These are phyloP conservation scores for Pollimyrus isidori DNA, from an alignment of 2,113 vertebrate genomes.

Conservation along the genomic window DNA sequence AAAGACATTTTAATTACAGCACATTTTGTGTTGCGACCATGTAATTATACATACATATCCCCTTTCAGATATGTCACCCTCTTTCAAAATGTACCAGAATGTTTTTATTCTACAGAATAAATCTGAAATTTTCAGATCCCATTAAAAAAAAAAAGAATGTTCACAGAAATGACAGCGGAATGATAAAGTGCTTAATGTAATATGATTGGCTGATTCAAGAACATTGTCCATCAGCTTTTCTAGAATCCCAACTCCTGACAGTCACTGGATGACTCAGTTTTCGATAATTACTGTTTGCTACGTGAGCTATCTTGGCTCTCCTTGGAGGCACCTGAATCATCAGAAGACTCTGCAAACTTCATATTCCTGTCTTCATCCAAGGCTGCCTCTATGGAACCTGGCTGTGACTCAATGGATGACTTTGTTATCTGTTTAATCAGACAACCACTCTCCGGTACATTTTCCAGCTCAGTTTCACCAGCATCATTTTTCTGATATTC, in stretches of 20 bases:
- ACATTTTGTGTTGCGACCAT: neutral
- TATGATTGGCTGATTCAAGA: neutral
- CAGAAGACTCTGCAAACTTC: neutral
- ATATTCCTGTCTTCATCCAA: neutral
- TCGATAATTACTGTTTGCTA: neutral
- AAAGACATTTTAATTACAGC: neutral
- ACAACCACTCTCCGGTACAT: neutral
- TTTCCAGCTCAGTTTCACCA: neutral
- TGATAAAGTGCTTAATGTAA: conserved; percentile 19
- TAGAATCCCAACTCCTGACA: neutral
- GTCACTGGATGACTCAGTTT: neutral
- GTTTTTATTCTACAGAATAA: neutral
- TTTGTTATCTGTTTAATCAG: conserved; percentile 51
- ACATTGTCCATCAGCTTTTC: neutral
- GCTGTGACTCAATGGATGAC: conserved; percentile 56
- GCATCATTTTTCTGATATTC: neutral
- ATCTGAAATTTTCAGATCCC: neutral
- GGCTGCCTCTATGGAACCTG: conserved; percentile 49
- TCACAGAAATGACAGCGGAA: neutral
- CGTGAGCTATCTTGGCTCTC: neutral
- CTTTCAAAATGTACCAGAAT: neutral
- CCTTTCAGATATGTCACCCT: neutral
- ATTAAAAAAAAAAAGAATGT: neutral
- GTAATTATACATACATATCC: neutral
- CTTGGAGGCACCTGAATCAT: neutral